These are phyloP conservation scores for Silurus meridionalis DNA, from an alignment of 2,113 vertebrate species.

Conservation along the genomic window DNA sequence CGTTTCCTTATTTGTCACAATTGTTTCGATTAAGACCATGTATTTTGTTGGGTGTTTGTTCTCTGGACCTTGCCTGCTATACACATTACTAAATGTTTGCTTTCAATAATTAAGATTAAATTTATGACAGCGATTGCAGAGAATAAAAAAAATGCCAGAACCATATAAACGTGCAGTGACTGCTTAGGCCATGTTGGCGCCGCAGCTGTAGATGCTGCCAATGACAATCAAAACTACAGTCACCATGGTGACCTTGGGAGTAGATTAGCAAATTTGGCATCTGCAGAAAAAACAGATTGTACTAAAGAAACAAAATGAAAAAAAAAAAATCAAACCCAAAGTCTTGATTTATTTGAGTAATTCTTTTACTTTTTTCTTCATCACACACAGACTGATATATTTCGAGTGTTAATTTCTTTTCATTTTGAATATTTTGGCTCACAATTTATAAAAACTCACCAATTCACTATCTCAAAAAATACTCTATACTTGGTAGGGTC, in stretches of 20 bases:
- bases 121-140: background rate
- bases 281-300: background rate
- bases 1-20: background rate
- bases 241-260: background rate
- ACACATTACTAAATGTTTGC: background rate
- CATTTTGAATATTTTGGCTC: too few relatives aligned
- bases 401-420: too few relatives aligned
- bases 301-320: too few relatives aligned
- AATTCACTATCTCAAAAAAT: too few relatives aligned
- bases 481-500: too few relatives aligned
- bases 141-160: background rate
- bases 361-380: too few relatives aligned
- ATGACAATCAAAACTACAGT: background rate
- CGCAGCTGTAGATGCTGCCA: background rate
- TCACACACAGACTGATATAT: too few relatives aligned
- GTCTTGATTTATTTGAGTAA: too few relatives aligned
- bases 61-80: background rate
- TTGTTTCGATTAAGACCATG: background rate
- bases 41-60: background rate
- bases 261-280: background rate
- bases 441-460: too few relatives aligned
- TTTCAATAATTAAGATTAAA: background rate
- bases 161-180: background rate
- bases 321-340: background rate
- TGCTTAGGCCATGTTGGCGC: background rate